These are phyloP conservation scores for Battus philenor DNA, from an alignment of 1,140 invertebrate genomes.

Conservation along the genomic window DNA sequence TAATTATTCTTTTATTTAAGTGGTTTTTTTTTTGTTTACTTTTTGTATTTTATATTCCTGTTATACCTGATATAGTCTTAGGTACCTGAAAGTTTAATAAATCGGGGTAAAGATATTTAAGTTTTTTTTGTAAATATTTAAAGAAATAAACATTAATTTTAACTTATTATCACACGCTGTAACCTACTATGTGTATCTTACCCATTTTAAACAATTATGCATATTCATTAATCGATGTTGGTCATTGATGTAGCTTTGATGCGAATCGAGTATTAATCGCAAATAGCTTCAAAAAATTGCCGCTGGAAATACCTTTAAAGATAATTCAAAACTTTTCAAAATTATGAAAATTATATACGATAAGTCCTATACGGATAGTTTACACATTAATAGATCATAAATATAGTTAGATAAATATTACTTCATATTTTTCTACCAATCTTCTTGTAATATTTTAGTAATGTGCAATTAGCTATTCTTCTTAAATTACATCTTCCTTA, in stretches of 20 bases:
- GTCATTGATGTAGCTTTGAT: not conserved
- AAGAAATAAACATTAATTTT: not conserved
- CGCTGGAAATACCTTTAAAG: not conserved
- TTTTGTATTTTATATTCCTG: too few species aligned
- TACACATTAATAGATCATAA: conserved; percentile 26
- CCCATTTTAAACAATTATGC: too few species aligned
- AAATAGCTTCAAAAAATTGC: not conserved
- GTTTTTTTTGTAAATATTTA: conserved; percentile 12
- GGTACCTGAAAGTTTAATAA: conserved; percentile 5
- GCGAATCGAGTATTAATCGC: not conserved
- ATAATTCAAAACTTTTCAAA: not conserved
- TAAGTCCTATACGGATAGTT: conserved; percentile 15
- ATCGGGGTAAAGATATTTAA: conserved; percentile 1
- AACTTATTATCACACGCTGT: not conserved
- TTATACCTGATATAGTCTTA: conserved; percentile 5
- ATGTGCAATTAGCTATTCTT: conserved; percentile 16
- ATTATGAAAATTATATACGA: not conserved
- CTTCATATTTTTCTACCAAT: conserved; percentile 61
- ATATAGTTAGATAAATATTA: conserved; percentile 53
- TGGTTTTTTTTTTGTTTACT: too few species aligned
- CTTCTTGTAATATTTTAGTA: conserved; percentile 17
- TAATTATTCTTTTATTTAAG: too few species aligned
- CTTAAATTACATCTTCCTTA: too few species aligned
- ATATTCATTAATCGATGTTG: too few species aligned
- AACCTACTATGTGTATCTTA: not conserved